Percentiles rank a stretch among this genome's conserved stretches.
phyloP scores from a whole-genome alignment of 2,797 vertebrate species.

The Geotrypetes seraphini region DNA sequence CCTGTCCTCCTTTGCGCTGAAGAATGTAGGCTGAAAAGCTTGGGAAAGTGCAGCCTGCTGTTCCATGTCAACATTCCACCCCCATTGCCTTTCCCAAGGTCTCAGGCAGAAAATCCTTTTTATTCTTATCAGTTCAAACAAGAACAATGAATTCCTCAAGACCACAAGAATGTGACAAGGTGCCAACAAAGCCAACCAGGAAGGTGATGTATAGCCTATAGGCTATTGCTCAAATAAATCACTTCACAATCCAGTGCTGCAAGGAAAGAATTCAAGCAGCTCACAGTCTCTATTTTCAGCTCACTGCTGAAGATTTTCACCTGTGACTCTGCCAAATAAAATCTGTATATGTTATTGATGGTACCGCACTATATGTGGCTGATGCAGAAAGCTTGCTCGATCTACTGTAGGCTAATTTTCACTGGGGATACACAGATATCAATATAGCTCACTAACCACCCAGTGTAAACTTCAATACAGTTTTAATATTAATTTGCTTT shows the following conservation, averaged over 20 bases:
- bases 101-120: constrained; percentile 54
- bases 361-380: no score
- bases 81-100: constrained; percentile 55
- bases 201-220: constrained; percentile 64
- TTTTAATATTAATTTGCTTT: no score
- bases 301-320: constrained; percentile 21
- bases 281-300: constrained; percentile 12
- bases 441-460: no score
- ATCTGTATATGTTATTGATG: neutral
- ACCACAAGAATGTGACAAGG: constrained; percentile 70
- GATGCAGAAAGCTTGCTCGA: no score
- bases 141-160: constrained; percentile 72
- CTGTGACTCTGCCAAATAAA: constrained; percentile 19
- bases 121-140: constrained; percentile 73
- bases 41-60: constrained; percentile 41
- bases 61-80: constrained; percentile 45
- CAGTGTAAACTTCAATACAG: no score
- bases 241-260: constrained; percentile 35
- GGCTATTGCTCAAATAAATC: constrained; percentile 54
- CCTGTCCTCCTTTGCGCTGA: constrained; percentile 1
- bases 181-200: constrained; percentile 65
- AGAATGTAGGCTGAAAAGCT: constrained; percentile 29
- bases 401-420: no score
- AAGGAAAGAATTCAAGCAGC: constrained; percentile 31
- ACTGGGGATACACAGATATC: no score